Evolutionary conservation across 2,888 invertebrate species (phyloP), one percentile per base, ranked within the genome.

Genomic region (Tachina grossa): DNA sequence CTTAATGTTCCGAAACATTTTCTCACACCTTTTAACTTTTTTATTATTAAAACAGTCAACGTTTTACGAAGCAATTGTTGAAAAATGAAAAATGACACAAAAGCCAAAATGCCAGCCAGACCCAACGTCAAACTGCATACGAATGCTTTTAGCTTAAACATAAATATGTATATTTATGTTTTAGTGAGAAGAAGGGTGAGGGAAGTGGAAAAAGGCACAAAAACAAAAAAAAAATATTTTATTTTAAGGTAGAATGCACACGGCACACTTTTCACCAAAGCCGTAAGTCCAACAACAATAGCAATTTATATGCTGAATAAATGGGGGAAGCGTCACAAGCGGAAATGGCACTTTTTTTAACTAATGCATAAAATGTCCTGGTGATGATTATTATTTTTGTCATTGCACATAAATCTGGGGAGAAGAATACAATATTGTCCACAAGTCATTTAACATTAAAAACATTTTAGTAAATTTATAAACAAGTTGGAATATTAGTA

Each of bases 11-110:
- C 47, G 66, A 80, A 66, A 59, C 22, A 69, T 66, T 68, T 63
- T 61, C 85, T 76, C 82, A 85, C 51, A 85, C 79, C 75, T 55
- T 68, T 59, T 39, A n/a, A n/a, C 9, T 6, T 41, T 31, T 57
- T 19, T 31, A 31, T 41, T 45, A 41, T n/a, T 59, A n/a, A 79
- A 74, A 41, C 59, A 45, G 51, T 65, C 10, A 51, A 71, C 78
- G 55, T 82, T 82, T 75, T 76, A 79, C 79, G 47, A 85, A 85
- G 75, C 84, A 84, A 82, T 86, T 84, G 84, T 82, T 82, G 76
- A 66, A 85, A 83, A 80, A 91, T 90, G 91, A 91, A 89, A 88
- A 90, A 90, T 89, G 89, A 90, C 90, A 89, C 87, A 90, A 90
- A 90, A 89, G 90, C 88, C 89, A 88, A 89, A 89, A 87, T 87